Percentiles rank a stretch among this genome's conserved stretches.
Evolutionary conservation across 2,797 vertebrate genomes (phyloP).

Genomic region (Synaphobranchus kaupii): DNA sequence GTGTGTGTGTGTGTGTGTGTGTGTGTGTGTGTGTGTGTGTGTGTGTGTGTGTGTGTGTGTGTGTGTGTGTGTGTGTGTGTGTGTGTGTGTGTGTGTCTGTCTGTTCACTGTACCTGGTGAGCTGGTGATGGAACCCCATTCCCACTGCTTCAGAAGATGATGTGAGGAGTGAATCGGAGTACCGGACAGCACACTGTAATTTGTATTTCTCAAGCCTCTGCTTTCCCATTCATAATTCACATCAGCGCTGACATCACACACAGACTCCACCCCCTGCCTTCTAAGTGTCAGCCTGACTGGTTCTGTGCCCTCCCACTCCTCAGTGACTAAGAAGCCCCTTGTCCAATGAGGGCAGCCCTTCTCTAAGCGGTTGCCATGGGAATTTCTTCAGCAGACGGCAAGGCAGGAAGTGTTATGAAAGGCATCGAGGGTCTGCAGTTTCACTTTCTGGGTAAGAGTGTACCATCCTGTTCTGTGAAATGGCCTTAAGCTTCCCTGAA

Average conservation of each 20-base stretch:
- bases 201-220: background rate
- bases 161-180: background rate
- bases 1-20: background rate
- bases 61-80: constrained; percentile 4
- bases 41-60: constrained; percentile 12
- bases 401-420: constrained; percentile 32
- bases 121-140: constrained; percentile 28
- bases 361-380: constrained; percentile 35
- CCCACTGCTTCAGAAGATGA: background rate
- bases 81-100: background rate
- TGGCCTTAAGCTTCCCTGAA: background rate
- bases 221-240: constrained; percentile 30
- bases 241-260: constrained; percentile 5
- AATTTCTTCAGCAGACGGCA: constrained; percentile 19
- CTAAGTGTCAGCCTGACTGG: constrained; percentile 48
- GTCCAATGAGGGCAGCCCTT: constrained; percentile 30
- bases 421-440: constrained; percentile 1
- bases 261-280: constrained; percentile 26
- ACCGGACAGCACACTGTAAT: background rate
- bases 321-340: background rate
- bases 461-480: background rate
- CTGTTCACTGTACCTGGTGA: constrained; percentile 37
- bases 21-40: constrained; percentile 21
- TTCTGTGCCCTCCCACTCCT: constrained; percentile 33
- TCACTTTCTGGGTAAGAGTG: background rate